phyloP scores from a whole-genome alignment of 2,888 invertebrate genomes.

The Cantharis flavilabris region DNA sequence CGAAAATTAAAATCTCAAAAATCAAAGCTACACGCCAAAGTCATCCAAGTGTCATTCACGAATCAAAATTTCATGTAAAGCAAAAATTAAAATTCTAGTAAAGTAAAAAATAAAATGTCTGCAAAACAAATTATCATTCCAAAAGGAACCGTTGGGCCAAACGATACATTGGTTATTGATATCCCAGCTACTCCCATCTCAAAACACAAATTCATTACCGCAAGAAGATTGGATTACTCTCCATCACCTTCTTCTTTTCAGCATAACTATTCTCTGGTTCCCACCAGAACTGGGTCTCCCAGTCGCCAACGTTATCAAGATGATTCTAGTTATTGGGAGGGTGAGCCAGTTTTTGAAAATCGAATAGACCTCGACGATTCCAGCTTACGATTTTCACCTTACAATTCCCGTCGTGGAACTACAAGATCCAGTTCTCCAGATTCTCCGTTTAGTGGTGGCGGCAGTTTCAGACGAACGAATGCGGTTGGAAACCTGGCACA shows the following conservation, averaged over 20 bases:
- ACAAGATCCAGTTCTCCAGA: too few relatives aligned
- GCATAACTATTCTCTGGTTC: too few relatives aligned
- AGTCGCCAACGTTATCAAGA: too few relatives aligned
- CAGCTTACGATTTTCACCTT: too few relatives aligned
- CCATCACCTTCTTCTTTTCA: neutral
- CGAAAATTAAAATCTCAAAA: neutral
- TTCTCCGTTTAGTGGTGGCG: too few relatives aligned
- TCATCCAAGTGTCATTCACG: neutral
- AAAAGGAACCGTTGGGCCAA: constrained; percentile 8
- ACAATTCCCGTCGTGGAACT: too few relatives aligned
- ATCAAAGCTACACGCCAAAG: neutral
- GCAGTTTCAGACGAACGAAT: too few relatives aligned
- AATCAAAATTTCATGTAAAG: neutral
- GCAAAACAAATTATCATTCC: constrained; percentile 14
- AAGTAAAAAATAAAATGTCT: neutral
- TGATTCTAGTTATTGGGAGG: too few relatives aligned
- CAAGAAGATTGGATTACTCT: neutral
- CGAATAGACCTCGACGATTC: too few relatives aligned
- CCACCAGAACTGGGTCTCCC: too few relatives aligned
- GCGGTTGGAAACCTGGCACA: too few relatives aligned
- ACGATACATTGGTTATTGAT: constrained; percentile 12
- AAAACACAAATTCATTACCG: neutral
- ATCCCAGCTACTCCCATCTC: neutral
- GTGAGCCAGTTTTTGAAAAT: too few relatives aligned
- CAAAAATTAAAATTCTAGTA: neutral